These are phyloP conservation scores for Stictocephala bisonia DNA, from an alignment of 2,888 invertebrate genomes.

Conservation along the genomic window DNA sequence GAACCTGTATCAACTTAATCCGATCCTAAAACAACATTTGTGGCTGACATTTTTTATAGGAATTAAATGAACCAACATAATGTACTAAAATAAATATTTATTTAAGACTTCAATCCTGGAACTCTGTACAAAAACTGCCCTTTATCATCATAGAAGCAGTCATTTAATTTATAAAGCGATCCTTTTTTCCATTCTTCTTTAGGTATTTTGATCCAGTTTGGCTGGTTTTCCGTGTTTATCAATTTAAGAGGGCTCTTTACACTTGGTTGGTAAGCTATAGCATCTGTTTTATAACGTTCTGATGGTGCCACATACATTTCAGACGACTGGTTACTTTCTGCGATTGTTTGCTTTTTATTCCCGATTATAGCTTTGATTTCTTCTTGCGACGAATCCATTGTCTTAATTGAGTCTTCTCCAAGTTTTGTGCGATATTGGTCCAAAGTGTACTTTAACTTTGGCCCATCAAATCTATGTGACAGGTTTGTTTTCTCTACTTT, in stretches of 20 bases:
- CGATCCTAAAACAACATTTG: too few relatives aligned
- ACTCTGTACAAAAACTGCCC: slow-evolving; percentile 84
- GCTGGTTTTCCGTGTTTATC: not conserved
- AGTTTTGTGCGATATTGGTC: not conserved
- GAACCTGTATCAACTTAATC: too few relatives aligned
- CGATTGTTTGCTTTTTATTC: not conserved
- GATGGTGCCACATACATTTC: slow-evolving; percentile 15
- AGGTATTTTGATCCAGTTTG: slow-evolving; percentile 73
- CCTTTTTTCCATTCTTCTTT: slow-evolving; percentile 72
- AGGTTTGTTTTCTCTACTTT: not conserved
- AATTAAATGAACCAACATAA: too few relatives aligned
- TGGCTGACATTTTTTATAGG: too few relatives aligned
- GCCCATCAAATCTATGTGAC: not conserved
- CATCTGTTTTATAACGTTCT: slow-evolving; percentile 33
- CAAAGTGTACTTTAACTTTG: not conserved
- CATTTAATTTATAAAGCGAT: slow-evolving; percentile 78
- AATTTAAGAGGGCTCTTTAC: not conserved
- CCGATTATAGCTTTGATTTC: slow-evolving; percentile 8
- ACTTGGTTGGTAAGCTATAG: not conserved
- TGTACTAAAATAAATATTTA: too few relatives aligned
- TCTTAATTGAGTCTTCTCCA: not conserved
- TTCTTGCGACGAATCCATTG: too few relatives aligned
- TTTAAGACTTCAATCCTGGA: slow-evolving; percentile 71
- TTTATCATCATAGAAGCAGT: slow-evolving; percentile 85
- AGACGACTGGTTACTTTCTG: not conserved